phyloP scores from a whole-genome alignment of 2,888 invertebrate species.

The Kuschelorhynchus macadamiae region DNA sequence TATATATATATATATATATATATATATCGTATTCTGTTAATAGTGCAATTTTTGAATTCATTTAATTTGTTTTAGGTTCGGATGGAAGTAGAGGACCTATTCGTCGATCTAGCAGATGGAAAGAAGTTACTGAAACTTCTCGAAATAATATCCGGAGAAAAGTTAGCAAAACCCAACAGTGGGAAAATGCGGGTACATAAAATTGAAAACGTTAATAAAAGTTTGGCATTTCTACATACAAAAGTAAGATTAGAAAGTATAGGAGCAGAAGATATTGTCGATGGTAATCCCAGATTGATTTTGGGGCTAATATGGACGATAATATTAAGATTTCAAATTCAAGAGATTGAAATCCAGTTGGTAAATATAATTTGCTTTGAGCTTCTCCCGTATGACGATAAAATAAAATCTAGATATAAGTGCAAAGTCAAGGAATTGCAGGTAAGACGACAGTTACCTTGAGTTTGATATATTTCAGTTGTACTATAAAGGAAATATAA shows the following conservation, averaged over 20 bases:
- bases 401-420: too few species aligned
- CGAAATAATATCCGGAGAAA: constrained; percentile 99
- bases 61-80: constrained; percentile 90
- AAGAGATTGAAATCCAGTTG: constrained; percentile 97
- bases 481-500: too few species aligned
- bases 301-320: constrained; percentile 99
- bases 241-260: constrained; percentile 98
- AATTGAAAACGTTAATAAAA: constrained; percentile 99
- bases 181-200: constrained; percentile 98
- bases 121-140: constrained; percentile 91
- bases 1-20: too few species aligned
- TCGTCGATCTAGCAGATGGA: constrained; percentile 96
- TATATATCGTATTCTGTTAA: too few species aligned
- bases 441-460: too few species aligned
- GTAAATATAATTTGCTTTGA: constrained; percentile 75
- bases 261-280: constrained; percentile 98
- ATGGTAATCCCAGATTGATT: constrained; percentile 96
- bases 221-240: constrained; percentile 94
- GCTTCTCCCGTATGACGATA: too few species aligned
- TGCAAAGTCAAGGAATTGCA: too few species aligned
- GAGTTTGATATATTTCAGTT: too few species aligned
- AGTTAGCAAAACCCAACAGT: constrained; percentile 95
- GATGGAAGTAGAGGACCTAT: constrained; percentile 98
- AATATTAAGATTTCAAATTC: constrained; percentile 98
- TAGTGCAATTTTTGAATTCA: too few species aligned